Base-by-base conservation (phyloP, 2,888 invertebrate species). In the Mycalesis mineus region DNA sequence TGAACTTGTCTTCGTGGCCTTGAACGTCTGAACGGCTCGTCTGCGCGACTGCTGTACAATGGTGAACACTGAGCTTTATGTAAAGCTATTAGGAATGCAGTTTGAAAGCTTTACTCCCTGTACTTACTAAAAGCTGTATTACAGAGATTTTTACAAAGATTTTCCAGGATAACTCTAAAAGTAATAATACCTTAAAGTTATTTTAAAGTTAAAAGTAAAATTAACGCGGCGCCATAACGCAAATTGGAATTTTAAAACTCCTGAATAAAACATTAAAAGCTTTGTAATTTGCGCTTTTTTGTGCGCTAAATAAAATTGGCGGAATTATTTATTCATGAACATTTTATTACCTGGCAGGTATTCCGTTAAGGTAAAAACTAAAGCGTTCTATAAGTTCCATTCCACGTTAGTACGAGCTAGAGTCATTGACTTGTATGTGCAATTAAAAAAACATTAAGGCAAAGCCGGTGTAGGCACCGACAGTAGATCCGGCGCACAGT, bases 1-100 rank as follows among this genome's bases (percentile, higher is more conserved):
- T 77, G 75, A 76, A 80, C 79, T 74, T 73, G 73, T 75, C 78
- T 75, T 72, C 53, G 40, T 50, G 53, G 11, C 31, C 47, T 47
- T 47, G 33, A 11, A 31, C 11, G 29, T 31, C 22, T 31, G 13
- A n/a, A 44, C 28, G 1, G 11, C 13, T 40, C 1, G 8, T 9
- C 15, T 40, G 15, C 14, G 2, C 3, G 5, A 22, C 22, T 4
- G 15, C 36, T 33, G 33, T 39, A 9, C 39, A 14, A 9, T 39
- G 6, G 11, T 14, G 22, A 4, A 5, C 3, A 22, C 22, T 22
- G 5, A 22, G 22, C 22, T 22, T 22, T 22, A 22, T 22, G 22
- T 22, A 22, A 22, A 22, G 22, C 5, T 4, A 22, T 22, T n/a
- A n/a, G n/a, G n/a, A n/a, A n/a, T n/a, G n/a, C n/a, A n/a, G n/a